Base-by-base conservation (phyloP, 2,888 invertebrate genomes). In the Sinopyrophorus schimmeli region DNA sequence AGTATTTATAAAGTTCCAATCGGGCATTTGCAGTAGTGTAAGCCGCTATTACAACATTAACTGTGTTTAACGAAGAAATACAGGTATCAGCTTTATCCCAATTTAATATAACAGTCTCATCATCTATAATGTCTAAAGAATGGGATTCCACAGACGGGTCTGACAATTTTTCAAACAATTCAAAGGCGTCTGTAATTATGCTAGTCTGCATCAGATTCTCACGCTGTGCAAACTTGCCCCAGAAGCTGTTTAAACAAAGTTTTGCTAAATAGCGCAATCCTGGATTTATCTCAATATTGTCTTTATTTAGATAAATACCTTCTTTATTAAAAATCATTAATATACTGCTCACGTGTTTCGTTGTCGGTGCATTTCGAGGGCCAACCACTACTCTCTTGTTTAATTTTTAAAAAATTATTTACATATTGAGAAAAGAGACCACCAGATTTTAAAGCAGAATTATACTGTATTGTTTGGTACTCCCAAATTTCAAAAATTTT, bases 371-470 rank as follows among this genome's bases (percentile, higher is more conserved):
- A 64, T 28, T 54, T 43, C 5, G 4, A 21, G 2, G 64, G 65
- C 59, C 60, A 67, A 0, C 61, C 64, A 12, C 49, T 58, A 2
- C 59, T 38, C 47, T 66, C 58, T 14, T 61, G 59, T 52, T 67
- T 64, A 1, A 63, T 51, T 55, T 67, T 64, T 2, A 66, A 34
- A 46, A 66, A 68, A 3, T 52, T 62, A 39, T 69, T 61, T 1
- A 70, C 61, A 50, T 66, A 70, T 1, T 54, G 56, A 2, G 61
- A 42, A 53, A 71, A 71, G 6, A 71, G 40, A 3, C 68, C 66
- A 0, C 54, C 63, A 1, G 26, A 15, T 10, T 53, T 53, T 9
- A 44, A 43, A 3, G 34, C 42, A 15, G n/a, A 48, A 41, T 64
- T 47, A 17, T 67, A 71, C 37, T 69, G 59, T 61, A 63, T 66